Conservation (phyloP, 2,113 vertebrate species). For the Progne subis region DNA sequence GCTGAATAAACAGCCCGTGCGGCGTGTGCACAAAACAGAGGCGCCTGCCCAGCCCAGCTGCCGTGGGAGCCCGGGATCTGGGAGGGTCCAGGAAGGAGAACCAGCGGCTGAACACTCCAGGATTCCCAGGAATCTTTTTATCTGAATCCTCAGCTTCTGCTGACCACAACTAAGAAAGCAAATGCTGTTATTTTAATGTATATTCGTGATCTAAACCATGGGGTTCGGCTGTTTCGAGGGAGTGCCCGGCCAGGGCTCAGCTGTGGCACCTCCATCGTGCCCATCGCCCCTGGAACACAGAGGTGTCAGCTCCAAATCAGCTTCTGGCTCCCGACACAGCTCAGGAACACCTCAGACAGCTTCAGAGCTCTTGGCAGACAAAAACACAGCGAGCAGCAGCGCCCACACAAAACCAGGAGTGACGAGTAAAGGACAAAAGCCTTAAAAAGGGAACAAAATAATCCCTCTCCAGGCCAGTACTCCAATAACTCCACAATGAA, state of each 20-base stretch:
- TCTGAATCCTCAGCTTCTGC: background rate
- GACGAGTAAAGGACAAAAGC: background rate
- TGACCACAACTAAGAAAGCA: background rate
- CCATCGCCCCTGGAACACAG: background rate
- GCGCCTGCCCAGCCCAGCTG: background rate
- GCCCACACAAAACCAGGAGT: background rate
- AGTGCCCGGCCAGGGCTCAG: fast-evolving
- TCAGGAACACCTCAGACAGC: background rate
- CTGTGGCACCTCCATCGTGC: background rate
- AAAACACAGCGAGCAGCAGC: background rate
- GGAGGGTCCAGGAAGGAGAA: fast-evolving
- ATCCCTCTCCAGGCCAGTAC: fast-evolving
- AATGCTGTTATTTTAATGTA: background rate
- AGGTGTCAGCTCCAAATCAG: background rate
- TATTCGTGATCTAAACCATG: background rate
- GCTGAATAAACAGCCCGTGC: background rate
- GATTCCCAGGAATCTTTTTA: background rate
- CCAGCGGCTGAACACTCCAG: background rate
- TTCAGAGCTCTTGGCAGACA: background rate
- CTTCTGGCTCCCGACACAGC: background rate
- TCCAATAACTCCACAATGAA: background rate
- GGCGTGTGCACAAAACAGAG: background rate
- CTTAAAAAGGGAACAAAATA: fast-evolving
- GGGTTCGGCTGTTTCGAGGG: background rate
- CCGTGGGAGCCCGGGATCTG: background rate